Evolutionary conservation across 92 coral and sea anemone genomes (phyloP), one percentile per base, ranked within the genome.

Genomic region (Palythoa grandiflora): DNA sequence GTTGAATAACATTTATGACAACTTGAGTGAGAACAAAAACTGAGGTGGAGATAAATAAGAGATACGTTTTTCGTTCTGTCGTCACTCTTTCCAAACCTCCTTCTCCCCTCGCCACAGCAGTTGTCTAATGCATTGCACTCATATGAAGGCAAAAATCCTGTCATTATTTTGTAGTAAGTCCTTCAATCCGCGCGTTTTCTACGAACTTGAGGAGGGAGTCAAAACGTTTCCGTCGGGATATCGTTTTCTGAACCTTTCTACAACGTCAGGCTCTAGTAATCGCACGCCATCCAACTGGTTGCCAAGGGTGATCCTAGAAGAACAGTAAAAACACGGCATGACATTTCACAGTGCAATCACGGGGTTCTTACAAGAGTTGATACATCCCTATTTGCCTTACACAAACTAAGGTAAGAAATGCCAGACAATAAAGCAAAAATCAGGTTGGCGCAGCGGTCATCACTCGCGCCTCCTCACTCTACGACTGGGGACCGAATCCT

Each of bases 211-310:
- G 39, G 89, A 61, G 6, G 89, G 60, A 9, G 84, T 79, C 92
- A 94, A 50, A 4, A 88, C 84, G 80, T 93, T 95, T 48, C 99
- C 99, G 80, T 92, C 94, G 0, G 99, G 99, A 75, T 97, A 97
- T 70, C 96, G 95, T 54, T 91, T 95, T 77, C 93, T 95, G 84
- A 97, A 97, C 17, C 97, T 92, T 54, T 91, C 93, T 1, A 96
- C 96, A 9, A 97, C 99, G 63, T 97, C 99, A 6, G 98, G 98
- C 59, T 97, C 99, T n/a, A 97, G 61, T 21, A 97, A 92, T 16
- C 95, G 94, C 13, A 95, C 99, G 6, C 99, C 99, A 61, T 97
- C 99, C 61, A 97, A 73, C 87, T 97, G 99, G 87, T 97, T 97
- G 13, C 99, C 99, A 75, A 97, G 94, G 52, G 99, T 97, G 66